These are phyloP conservation scores for Gallinago paraguaiae DNA, from an alignment of 2,113 vertebrate genomes.

Conservation along the genomic window DNA sequence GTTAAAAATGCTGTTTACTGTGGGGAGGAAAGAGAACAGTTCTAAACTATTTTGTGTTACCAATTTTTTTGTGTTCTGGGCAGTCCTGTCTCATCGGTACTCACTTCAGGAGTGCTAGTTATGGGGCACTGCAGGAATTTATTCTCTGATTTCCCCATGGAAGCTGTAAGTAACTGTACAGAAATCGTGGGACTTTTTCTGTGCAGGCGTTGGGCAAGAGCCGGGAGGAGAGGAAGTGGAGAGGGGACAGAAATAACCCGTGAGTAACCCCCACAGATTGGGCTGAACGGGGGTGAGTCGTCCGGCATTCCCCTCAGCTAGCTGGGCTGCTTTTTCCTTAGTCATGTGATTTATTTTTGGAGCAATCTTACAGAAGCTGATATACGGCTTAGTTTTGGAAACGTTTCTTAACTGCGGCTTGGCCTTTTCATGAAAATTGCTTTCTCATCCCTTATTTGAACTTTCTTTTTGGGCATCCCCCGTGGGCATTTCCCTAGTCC, in stretches of 20 bases:
- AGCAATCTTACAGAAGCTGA: not conserved
- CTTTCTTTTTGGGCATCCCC: not conserved
- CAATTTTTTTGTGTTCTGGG: not conserved
- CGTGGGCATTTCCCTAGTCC: not conserved
- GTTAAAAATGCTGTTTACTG: not conserved
- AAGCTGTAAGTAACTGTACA: not conserved
- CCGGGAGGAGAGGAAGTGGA: not conserved
- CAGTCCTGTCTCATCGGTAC: not conserved
- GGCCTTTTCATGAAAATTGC: not conserved
- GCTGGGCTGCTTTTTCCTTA: slow-evolving; percentile 21
- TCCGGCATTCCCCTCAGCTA: not conserved
- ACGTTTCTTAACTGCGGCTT: not conserved
- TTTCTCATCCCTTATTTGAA: not conserved
- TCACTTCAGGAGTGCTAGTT: not conserved
- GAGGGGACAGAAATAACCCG: not conserved
- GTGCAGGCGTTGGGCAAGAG: not conserved
- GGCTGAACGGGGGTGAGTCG: not conserved
- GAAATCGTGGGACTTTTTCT: not conserved
- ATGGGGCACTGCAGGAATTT: not conserved
- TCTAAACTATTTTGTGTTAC: not conserved
- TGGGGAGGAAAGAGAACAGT: not conserved
- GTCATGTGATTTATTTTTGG: not conserved
- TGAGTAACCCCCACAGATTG: slow-evolving; percentile 6
- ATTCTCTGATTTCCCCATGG: not conserved
- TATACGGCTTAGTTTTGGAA: not conserved